Percentiles rank a stretch among this genome's conserved stretches.
Conservation (phyloP, 2,113 vertebrate species). For the Antigone vipio region DNA sequence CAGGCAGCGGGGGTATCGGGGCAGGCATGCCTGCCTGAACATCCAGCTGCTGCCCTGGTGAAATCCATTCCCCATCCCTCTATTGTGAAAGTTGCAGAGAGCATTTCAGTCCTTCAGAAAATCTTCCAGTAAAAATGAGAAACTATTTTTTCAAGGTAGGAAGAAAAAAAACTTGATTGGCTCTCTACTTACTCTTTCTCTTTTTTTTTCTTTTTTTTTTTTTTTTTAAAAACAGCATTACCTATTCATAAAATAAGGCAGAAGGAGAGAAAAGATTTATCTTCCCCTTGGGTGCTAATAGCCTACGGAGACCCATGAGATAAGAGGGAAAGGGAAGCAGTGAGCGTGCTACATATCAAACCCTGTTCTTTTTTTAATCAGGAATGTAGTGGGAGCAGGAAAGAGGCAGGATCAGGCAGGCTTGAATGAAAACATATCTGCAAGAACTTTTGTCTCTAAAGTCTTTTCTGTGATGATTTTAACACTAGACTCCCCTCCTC, state of each 20-base stretch:
- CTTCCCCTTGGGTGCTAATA: not conserved
- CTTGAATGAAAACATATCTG: constrained; percentile 3
- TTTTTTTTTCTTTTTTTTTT: too few species aligned
- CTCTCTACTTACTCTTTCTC: not conserved
- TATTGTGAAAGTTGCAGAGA: not conserved
- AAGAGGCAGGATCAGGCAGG: not conserved
- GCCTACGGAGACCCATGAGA: not conserved
- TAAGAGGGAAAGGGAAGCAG: not conserved
- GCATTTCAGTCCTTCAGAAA: not conserved
- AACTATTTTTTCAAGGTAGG: not conserved
- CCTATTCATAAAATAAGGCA: not conserved
- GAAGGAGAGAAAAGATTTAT: not conserved
- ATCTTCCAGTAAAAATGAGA: not conserved
- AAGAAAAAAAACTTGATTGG: not conserved
- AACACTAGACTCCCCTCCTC: not conserved
- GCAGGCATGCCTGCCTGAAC: fast-evolving
- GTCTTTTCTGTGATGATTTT: not conserved
- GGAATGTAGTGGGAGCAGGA: not conserved
- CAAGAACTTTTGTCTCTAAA: not conserved
- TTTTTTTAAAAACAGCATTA: not conserved
- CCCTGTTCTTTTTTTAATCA: not conserved
- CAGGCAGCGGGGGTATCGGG: fast-evolving
- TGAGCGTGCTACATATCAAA: not conserved
- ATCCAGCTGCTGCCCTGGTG: fast-evolving
- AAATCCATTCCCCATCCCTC: fast-evolving